Evolutionary conservation across 1,140 invertebrate species (phyloP), one percentile per base, ranked within the genome.

Genomic region (Leptinotarsa lineolata): DNA sequence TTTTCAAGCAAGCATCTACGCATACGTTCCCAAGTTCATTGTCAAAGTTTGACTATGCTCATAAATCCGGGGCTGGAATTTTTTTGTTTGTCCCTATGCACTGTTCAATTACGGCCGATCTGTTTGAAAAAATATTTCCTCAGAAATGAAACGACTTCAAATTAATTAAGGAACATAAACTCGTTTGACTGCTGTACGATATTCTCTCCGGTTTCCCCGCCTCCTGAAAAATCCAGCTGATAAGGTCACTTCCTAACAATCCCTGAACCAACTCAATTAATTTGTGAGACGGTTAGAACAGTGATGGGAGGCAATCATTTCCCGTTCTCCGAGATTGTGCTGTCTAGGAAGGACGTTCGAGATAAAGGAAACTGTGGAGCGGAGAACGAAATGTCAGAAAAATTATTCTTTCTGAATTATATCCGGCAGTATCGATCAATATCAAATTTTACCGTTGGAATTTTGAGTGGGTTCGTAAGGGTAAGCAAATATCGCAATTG

Each of bases 321-420:
- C 63, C 63, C 39, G 39, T 65, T 65, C 63, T 39, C 39, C 63
- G 63, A 65, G 48, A 65, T 65, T 65, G 63, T 65, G 48, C 63
- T 65, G 63, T 65, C 63, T 65, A 65, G 63, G 63, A 65, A 39
- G 39, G 61, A 22, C 61, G 20, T 54, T 54, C 24, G 61, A 63
- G 61, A 63, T 63, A 22, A 65, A 65, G 21, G 63, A 22, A 65
- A 65, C 48, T 16, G 63, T 39, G 39, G 15, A 65, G 63, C 22
- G 15, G 39, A n/a, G 22, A 65, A 65, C 20, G 21, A 16, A 65
- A 65, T 65, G 63, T 39, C 63, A 65, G 63, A 65, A 65, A 65
- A 65, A 65, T 65, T 65, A 65, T 65, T 65, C 63, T 24, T 22
- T 18, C 63, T 24, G 39, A 65, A 65, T 65, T 65, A 65, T 65